Percentiles rank a stretch among this genome's conserved stretches.
These are phyloP conservation scores for Apostichopus leukothele DNA, from an alignment of 53 echinoderm and acorn worm genomes.

Conservation along the genomic window DNA sequence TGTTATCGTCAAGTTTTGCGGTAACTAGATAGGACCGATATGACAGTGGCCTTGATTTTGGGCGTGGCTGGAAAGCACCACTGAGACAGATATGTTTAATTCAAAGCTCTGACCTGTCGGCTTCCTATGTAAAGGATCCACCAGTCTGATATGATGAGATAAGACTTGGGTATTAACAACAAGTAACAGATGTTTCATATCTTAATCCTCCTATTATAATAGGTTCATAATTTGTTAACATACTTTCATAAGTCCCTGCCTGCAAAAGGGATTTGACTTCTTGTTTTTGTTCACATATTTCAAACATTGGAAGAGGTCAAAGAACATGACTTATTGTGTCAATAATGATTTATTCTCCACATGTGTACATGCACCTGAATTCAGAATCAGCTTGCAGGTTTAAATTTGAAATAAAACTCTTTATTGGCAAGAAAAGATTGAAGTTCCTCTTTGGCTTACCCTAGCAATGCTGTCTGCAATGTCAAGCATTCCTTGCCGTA, in stretches of 20 bases:
- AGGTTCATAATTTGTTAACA: no score
- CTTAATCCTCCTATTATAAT: no score
- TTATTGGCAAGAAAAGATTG: no score
- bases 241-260: no score
- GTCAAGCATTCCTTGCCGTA: conserved; percentile 95
- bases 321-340: not conserved
- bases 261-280: not conserved
- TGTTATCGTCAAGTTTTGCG: no score
- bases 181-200: no score
- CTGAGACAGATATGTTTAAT: not conserved
- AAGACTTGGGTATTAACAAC: no score
- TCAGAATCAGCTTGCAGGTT: no score
- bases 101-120: not conserved
- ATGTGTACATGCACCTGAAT: no score
- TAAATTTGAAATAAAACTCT: not conserved
- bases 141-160: no score
- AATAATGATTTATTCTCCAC: no score
- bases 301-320: not conserved
- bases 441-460: conserved; percentile 49
- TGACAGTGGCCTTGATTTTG: not conserved
- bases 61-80: not conserved
- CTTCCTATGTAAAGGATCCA: no score
- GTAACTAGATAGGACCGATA: not conserved
- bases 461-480: conserved; percentile 85
- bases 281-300: not conserved